Conservation (phyloP, 2,888 invertebrate species). For the Charanyca ferruginea region DNA sequence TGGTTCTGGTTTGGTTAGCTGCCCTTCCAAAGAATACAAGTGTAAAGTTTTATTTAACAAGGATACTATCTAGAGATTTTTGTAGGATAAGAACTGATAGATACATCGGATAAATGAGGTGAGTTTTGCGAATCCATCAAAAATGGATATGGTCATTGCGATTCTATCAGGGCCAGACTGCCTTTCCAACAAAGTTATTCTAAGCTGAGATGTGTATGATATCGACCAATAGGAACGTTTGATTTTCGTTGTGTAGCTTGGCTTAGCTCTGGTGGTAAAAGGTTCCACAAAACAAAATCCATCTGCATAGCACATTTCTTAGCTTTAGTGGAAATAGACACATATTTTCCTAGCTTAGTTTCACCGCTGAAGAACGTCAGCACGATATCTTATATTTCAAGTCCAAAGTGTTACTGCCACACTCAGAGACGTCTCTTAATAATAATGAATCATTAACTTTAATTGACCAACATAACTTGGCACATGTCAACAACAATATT, state of each 20-base stretch:
- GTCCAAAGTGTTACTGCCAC: background rate
- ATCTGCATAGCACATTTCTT: no score
- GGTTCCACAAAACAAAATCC: background rate
- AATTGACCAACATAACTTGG: no score
- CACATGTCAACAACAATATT: no score
- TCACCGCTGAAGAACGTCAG: no score
- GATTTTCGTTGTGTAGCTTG: background rate
- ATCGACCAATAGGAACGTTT: background rate
- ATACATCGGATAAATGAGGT: background rate
- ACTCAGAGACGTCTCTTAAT: no score
- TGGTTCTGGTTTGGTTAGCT: no score
- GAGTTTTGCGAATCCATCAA: background rate
- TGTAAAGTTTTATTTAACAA: background rate
- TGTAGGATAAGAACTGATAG: no score
- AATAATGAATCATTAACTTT: no score
- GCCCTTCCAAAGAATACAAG: background rate
- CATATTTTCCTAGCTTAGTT: no score
- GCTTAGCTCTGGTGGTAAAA: background rate
- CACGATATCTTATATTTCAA: background rate
- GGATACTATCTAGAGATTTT: background rate
- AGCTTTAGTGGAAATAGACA: no score
- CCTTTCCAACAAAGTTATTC: background rate
- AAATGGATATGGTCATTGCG: constrained; percentile 27
- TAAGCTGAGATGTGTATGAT: background rate
- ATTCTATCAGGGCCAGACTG: constrained; percentile 17